Evolutionary conservation across 2,113 vertebrate species (phyloP).

Genomic region (Paratilapia polleni): DNA sequence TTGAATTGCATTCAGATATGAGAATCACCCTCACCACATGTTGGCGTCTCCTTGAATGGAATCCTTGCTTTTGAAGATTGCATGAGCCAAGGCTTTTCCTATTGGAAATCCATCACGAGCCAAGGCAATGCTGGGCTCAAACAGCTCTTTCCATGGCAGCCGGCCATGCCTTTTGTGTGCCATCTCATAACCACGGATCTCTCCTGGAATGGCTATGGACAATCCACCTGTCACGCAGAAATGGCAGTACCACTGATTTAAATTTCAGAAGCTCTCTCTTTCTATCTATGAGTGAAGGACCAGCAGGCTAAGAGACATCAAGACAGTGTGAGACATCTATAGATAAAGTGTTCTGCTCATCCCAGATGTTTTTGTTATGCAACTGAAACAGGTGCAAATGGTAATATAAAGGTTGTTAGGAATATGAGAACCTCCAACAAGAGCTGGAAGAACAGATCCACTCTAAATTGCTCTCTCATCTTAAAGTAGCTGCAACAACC

Average conservation of each 20-base stretch:
- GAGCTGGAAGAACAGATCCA: background rate
- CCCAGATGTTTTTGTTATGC: background rate
- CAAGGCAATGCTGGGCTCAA: constrained; percentile 90
- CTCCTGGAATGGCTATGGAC: constrained; percentile 94
- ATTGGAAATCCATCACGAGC: constrained; percentile 89
- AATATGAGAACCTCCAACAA: background rate
- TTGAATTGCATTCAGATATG: background rate
- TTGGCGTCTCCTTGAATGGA: constrained; percentile 79
- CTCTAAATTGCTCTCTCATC: constrained; percentile 11
- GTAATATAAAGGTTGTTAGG: background rate
- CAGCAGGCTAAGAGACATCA: background rate
- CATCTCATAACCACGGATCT: constrained; percentile 93
- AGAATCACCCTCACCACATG: constrained; percentile 84
- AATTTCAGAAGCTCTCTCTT: background rate
- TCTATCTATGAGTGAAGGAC: background rate
- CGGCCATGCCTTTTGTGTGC: constrained; percentile 91
- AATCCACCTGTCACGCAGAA: constrained; percentile 85
- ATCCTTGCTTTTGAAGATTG: constrained; percentile 76
- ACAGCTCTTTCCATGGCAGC: constrained; percentile 91
- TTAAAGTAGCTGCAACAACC: background rate
- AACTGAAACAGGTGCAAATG: background rate
- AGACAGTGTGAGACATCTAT: background rate
- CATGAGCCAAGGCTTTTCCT: constrained; percentile 85
- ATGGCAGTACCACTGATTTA: background rate
- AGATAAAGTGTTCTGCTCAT: background rate